Evolutionary conservation across 2,888 invertebrate genomes (phyloP).

Genomic region (Nebria salina): DNA sequence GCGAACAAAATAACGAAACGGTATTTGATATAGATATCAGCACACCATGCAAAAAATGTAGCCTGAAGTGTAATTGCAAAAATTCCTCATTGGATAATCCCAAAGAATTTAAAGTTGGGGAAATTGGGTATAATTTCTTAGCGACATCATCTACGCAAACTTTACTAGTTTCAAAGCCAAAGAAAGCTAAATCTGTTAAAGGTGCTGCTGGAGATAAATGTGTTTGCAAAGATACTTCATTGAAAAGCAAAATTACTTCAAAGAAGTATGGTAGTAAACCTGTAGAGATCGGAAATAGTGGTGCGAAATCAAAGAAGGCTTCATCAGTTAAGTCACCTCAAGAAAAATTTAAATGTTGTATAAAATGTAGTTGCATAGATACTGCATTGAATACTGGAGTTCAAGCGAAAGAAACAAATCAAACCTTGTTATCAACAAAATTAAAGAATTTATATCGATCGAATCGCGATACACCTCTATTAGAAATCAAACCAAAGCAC

Average conservation of each 20-base stretch:
- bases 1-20: neutral
- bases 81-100: neutral
- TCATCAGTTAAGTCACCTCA: neutral
- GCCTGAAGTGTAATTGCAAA: neutral
- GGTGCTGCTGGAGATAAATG: neutral
- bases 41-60: neutral
- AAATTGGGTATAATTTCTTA: neutral
- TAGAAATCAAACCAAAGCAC: neutral
- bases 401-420: neutral
- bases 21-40: neutral
- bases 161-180: neutral
- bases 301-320: neutral
- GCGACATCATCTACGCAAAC: neutral
- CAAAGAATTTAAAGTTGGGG: neutral
- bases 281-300: neutral
- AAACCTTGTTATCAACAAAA: neutral
- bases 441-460: neutral
- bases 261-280: neutral
- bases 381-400: neutral
- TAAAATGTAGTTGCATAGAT: neutral
- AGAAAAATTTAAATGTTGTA: neutral
- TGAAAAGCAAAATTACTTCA: neutral
- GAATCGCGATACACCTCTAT: neutral
- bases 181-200: neutral
- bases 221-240: neutral